Evolutionary conservation across 2,797 vertebrate genomes (phyloP), one percentile per base, ranked within the genome.

Genomic region (Australoheros facetus): DNA sequence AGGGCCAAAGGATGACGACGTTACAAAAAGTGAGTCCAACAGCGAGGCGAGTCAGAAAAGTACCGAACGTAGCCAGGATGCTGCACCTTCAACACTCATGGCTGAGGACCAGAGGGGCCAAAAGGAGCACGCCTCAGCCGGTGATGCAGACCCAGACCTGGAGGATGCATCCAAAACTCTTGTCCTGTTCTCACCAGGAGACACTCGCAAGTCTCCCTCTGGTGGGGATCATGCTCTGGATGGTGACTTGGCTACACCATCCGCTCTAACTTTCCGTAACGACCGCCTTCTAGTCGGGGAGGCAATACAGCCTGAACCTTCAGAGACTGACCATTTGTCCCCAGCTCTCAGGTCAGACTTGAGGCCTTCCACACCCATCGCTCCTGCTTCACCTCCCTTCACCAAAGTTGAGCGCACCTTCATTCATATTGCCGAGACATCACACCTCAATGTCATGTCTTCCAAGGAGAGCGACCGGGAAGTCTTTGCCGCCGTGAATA

Each of bases 341-440:
- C 97, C 97, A 0, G 93, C 97, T 54, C 95, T 98, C 60, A 96
- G 97, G 87, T 97, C 96, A 4, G 97, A 98, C 88, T 88, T 97
- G 82, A 96, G 96, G 86, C 97, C 97, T 3, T 87, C 91, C 19
- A 93, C 92, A 0, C 55, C 94, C 73, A 88, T 95, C 0, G 95
- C 96, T 76, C 91, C 95, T 0, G 93, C 96, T 21, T 96, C 98
- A 59, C 98, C 98, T 17, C 97, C 97, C 13, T 98, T 99, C 91
- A 98, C 97, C 94, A 99, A 98, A 96, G 97, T 99, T 0, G 98
- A 99, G 91, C 97, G 96, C 90, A 99, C 98, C 2, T 99, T 99
- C 84, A 92, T 99, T 84, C 98, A 99, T 77, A 99, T 99, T 13
- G 97, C 98, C 0, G 98, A 99, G 94, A 99, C 97, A 69, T 97